Base-by-base conservation (phyloP, 2,797 vertebrate species). In the Tapera naevia region DNA sequence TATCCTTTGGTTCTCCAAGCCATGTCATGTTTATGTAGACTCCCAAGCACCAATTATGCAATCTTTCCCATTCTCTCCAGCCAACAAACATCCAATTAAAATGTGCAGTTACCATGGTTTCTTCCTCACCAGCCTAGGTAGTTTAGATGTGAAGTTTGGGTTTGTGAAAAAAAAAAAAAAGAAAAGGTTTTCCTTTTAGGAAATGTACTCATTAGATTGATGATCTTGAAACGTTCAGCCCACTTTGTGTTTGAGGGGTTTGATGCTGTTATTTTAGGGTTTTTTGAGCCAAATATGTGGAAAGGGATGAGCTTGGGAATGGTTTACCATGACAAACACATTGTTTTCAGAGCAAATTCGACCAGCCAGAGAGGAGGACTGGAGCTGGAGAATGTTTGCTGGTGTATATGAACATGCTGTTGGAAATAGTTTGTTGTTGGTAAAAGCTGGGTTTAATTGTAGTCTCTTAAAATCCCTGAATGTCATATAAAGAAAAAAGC, bases 361-460 rank as follows among this genome's bases (percentile, higher is more conserved):
- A 91, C 64, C 71, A 87, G 62, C 41, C 69, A 78, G 58, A 71
- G 93, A 67, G 30, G 25, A 72, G 64, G 23, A 45, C 48, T 93
- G 80, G 73, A 74, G 78, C 78, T 73, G 75, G 54, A 65, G 69
- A 89, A 69, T 88, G 65, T 92, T 82, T 92, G 71, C 81, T 85
- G 46, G 79, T 80, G 69, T 51, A 43, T 48, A 75, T 15, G 80
- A 94, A 95, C 27, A 35, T 94, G 91, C 91, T 84, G 56, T 66
- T 95, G 86, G 86, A 93, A 90, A 82, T 5, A 53, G 78, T 46
- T 69, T 32, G 67, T 11, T 69, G 74, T 73, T 94, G 82, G 81
- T 95, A 86, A 93, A 96, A 95, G 94, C 87, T 93, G 93, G 72
- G 50, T 91, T 95, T 95, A 94, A 97, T 95, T 95, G 93, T 80